These are phyloP conservation scores for Diadophis punctatus DNA, from an alignment of 2,113 vertebrate genomes.

Conservation along the genomic window DNA sequence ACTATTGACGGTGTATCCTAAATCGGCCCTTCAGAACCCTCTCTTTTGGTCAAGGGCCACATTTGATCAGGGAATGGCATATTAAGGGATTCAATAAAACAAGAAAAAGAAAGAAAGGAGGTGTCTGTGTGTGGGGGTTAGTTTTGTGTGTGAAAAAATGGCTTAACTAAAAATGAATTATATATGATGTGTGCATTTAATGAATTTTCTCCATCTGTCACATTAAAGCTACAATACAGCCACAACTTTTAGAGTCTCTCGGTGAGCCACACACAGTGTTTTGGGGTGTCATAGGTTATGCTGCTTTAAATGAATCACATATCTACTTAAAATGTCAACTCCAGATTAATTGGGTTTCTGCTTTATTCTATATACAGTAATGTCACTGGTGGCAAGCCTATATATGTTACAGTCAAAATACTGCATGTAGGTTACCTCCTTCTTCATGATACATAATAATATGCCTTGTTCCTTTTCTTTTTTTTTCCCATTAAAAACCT, in stretches of 20 bases:
- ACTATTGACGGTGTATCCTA: neutral
- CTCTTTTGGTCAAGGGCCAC: neutral
- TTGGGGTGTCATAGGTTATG: neutral
- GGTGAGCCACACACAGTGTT: neutral
- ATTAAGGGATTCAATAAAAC: neutral
- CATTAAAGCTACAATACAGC: neutral
- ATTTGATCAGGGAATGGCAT: neutral
- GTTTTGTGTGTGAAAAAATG: neutral
- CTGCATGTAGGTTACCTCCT: neutral
- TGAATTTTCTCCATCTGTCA: neutral
- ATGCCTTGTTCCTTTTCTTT: neutral
- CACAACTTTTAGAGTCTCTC: neutral
- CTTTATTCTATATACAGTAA: neutral
- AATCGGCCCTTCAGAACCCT: neutral
- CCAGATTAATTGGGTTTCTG: neutral
- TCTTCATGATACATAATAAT: slow-evolving; percentile 5
- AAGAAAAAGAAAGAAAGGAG: neutral
- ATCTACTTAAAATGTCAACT: neutral
- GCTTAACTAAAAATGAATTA: neutral
- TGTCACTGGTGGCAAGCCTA: neutral
- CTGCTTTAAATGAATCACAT: neutral
- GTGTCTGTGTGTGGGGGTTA: neutral
- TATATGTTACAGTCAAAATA: neutral
- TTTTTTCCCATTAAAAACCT: slow-evolving; percentile 25
- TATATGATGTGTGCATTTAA: neutral